Percentiles rank a stretch among this genome's conserved stretches.
Conservation (phyloP, 2,888 invertebrate genomes). For the Ganaspis brasiliensis region DNA sequence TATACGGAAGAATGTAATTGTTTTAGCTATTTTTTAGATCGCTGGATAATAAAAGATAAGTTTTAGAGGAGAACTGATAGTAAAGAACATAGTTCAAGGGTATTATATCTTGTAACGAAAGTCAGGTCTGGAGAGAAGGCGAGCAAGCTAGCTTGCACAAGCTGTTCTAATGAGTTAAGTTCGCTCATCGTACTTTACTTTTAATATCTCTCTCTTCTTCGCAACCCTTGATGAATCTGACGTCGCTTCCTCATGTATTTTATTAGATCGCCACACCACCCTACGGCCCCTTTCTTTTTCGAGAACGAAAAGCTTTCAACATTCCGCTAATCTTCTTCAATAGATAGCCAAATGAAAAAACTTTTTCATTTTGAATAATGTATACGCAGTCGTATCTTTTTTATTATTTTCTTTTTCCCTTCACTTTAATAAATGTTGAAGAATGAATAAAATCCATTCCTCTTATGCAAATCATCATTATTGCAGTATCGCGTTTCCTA, state of each 20-base stretch:
- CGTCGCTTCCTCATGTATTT: constrained; percentile 41
- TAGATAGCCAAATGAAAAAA: constrained; percentile 33
- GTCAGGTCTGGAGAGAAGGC: constrained; percentile 45
- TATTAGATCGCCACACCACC: constrained; percentile 37
- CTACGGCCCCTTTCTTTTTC: constrained; percentile 8
- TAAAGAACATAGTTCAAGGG: constrained; percentile 10
- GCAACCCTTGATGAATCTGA: constrained; percentile 43
- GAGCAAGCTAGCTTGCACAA: constrained; percentile 56
- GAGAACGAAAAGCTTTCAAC: constrained; percentile 31
- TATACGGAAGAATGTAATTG: too few species aligned
- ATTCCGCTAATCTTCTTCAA: constrained; percentile 27
- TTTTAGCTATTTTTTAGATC: background rate
- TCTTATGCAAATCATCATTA: too few species aligned
- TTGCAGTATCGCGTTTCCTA: too few species aligned
- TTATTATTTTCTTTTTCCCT: constrained; percentile 1
- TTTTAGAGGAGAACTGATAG: background rate
- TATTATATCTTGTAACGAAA: constrained; percentile 41
- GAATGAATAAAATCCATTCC: background rate
- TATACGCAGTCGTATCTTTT: constrained; percentile 1
- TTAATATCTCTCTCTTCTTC: constrained; percentile 71
- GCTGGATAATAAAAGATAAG: background rate
- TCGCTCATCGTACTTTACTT: constrained; percentile 74
- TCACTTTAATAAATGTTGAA: background rate
- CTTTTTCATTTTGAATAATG: constrained; percentile 30
- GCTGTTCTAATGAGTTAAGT: constrained; percentile 77